These are phyloP conservation scores for Heliconius melpomene DNA, from an alignment of 1,140 invertebrate genomes.

Conservation along the genomic window DNA sequence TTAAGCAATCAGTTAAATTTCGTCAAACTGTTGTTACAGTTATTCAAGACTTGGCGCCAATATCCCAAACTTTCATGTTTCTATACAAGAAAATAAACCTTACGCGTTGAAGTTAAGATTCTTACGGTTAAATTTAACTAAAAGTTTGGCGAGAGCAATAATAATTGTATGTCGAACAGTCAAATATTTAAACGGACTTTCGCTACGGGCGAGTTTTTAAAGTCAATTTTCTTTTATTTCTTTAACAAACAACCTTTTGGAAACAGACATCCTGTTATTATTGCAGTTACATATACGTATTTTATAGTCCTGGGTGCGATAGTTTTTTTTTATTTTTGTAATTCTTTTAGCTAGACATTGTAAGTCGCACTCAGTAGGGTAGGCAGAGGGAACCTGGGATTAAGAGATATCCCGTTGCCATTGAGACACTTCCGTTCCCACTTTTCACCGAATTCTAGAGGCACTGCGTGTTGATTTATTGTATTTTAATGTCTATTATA, in stretches of 20 bases:
- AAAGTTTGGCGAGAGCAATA: constrained; percentile 48
- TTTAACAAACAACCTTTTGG: constrained; percentile 46
- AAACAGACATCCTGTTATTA: constrained; percentile 26
- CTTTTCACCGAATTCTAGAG: too few species aligned
- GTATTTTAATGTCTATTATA: too few species aligned
- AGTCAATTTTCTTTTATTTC: constrained; percentile 40
- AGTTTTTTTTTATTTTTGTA: not conserved
- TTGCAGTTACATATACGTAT: constrained; percentile 6
- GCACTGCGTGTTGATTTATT: too few species aligned
- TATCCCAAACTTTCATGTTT: not conserved
- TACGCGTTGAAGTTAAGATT: not conserved
- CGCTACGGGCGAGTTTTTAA: constrained; percentile 50
- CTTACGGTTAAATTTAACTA: not conserved
- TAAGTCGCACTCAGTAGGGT: too few species aligned
- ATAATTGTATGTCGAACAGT: constrained; percentile 64
- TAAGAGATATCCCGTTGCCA: too few species aligned
- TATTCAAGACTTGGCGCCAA: constrained; percentile 61
- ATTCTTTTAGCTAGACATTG: too few species aligned
- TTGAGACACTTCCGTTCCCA: too few species aligned
- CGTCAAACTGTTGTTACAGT: constrained; percentile 72
- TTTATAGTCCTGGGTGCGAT: not conserved
- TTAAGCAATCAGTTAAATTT: constrained; percentile 69
- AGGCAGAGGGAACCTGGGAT: too few species aligned
- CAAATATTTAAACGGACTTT: constrained; percentile 68
- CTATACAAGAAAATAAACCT: not conserved